A percentile compares a stretch with the other conserved stretches of the same genome.
Conservation (phyloP, 2,113 vertebrate genomes). For the Misgurnus anguillicaudatus region DNA sequence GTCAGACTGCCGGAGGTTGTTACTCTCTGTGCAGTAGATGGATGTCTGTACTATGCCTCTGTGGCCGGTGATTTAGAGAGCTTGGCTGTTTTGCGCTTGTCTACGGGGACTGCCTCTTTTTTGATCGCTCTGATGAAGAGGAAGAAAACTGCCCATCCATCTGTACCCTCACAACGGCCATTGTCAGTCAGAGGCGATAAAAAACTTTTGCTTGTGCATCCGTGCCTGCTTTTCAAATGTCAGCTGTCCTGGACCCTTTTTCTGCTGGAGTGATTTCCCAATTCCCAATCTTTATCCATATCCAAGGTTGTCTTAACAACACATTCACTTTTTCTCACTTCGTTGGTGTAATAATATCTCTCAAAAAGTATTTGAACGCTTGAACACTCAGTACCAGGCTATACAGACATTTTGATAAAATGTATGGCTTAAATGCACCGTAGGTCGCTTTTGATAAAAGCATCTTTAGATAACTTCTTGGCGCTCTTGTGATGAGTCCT, state of each 20-base stretch:
- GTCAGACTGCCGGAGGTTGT: not conserved
- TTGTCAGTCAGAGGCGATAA: constrained; percentile 1
- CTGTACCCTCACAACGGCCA: not conserved
- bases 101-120: not conserved
- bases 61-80: constrained; percentile 14
- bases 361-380: no score
- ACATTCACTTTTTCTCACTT: no score
- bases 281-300: not conserved
- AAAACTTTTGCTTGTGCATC: not conserved
- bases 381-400: no score
- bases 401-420: no score
- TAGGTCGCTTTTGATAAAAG: no score
- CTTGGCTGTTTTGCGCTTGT: not conserved
- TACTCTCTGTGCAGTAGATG: not conserved
- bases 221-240: constrained; percentile 25
- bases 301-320: not conserved
- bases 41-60: not conserved
- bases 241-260: constrained; percentile 5
- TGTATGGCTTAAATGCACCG: no score
- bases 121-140: constrained; percentile 18
- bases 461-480: no score
- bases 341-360: no score
- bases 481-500: no score
- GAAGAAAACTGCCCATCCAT: constrained; percentile 23
- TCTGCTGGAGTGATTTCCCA: constrained; percentile 18